Evolutionary conservation across 2,797 vertebrate genomes (phyloP).

Genomic region (Anniella stebbinsi): DNA sequence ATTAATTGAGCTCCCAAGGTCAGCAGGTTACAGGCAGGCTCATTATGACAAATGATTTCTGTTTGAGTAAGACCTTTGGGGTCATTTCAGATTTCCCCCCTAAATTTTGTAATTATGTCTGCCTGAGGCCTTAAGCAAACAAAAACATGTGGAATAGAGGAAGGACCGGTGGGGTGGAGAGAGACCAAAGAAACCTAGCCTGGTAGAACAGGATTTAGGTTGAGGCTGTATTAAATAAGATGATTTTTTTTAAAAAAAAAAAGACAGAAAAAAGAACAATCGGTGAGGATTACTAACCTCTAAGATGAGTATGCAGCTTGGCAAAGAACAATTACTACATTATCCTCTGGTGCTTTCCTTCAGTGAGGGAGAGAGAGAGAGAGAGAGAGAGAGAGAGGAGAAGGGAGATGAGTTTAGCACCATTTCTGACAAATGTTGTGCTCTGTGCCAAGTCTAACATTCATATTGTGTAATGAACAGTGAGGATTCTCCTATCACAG

Average conservation of each 20-base stretch:
- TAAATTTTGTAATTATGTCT: slow-evolving; percentile 77
- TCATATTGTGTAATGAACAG: background rate
- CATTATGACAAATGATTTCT: slow-evolving; percentile 80
- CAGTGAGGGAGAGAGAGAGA: slow-evolving; percentile 33
- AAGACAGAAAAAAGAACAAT: slow-evolving; percentile 26
- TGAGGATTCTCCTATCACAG: background rate
- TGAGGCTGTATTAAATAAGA: slow-evolving; percentile 42
- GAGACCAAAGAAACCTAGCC: slow-evolving; percentile 42
- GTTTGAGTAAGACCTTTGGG: slow-evolving; percentile 77
- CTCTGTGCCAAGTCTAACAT: slow-evolving; percentile 2
- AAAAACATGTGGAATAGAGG: slow-evolving; percentile 58
- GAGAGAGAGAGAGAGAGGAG: background rate
- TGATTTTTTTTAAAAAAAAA: background rate
- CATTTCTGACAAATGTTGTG: slow-evolving; percentile 49
- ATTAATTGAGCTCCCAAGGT: slow-evolving; percentile 78
- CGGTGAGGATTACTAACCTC: slow-evolving; percentile 54
- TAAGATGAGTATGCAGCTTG: slow-evolving; percentile 54
- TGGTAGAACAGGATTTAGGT: slow-evolving; percentile 56
- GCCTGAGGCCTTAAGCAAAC: slow-evolving; percentile 75
- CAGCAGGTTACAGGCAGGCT: slow-evolving; percentile 71
- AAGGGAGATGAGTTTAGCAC: slow-evolving; percentile 41
- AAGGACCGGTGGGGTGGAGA: slow-evolving; percentile 12
- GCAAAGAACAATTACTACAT: slow-evolving; percentile 48
- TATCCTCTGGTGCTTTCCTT: slow-evolving; percentile 47
- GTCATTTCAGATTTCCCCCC: slow-evolving; percentile 72